Conservation (phyloP, 2,888 invertebrate genomes). For the Eueremaeus valkanovi region DNA sequence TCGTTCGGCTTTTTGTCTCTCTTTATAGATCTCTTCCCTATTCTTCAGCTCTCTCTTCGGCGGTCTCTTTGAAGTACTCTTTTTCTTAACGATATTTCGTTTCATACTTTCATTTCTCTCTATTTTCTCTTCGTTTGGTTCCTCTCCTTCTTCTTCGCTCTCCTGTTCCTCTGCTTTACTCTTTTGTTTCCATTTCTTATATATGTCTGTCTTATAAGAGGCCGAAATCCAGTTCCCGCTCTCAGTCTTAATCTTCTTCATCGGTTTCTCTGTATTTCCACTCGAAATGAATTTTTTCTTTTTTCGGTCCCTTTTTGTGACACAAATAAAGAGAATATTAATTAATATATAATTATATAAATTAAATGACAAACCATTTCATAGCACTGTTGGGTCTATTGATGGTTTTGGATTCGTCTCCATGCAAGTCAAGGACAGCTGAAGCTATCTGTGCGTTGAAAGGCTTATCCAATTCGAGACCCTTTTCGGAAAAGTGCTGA, state of each 20-base stretch:
- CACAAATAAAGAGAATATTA: slow-evolving; percentile 21
- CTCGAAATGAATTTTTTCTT: slow-evolving; percentile 82
- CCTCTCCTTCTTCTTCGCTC: slow-evolving; percentile 39
- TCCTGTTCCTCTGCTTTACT: slow-evolving; percentile 51
- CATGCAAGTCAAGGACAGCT: slow-evolving; percentile 75
- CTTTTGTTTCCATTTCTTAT: slow-evolving; percentile 75
- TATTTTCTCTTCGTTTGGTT: slow-evolving; percentile 18
- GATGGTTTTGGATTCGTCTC: slow-evolving; percentile 68
- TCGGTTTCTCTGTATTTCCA: slow-evolving; percentile 54
- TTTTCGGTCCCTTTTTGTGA: slow-evolving; percentile 75
- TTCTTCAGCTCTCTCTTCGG: slow-evolving; percentile 45
- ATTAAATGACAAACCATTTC: slow-evolving; percentile 60
- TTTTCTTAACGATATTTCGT: not conserved
- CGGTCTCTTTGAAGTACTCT: not conserved
- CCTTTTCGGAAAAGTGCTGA: slow-evolving; percentile 78
- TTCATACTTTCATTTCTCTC: not conserved
- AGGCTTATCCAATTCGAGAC: slow-evolving; percentile 65
- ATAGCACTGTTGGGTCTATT: slow-evolving; percentile 60
- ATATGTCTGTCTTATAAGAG: slow-evolving; percentile 79
- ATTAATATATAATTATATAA: slow-evolving; percentile 31
- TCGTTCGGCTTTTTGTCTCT: slow-evolving; percentile 49
- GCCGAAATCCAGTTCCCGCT: slow-evolving; percentile 92
- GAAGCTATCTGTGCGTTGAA: slow-evolving; percentile 75
- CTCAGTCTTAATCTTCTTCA: slow-evolving; percentile 80
- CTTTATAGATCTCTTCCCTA: slow-evolving; percentile 51